phyloP scores from a whole-genome alignment of 2,888 invertebrate species.

The Cephus nigrinus region DNA sequence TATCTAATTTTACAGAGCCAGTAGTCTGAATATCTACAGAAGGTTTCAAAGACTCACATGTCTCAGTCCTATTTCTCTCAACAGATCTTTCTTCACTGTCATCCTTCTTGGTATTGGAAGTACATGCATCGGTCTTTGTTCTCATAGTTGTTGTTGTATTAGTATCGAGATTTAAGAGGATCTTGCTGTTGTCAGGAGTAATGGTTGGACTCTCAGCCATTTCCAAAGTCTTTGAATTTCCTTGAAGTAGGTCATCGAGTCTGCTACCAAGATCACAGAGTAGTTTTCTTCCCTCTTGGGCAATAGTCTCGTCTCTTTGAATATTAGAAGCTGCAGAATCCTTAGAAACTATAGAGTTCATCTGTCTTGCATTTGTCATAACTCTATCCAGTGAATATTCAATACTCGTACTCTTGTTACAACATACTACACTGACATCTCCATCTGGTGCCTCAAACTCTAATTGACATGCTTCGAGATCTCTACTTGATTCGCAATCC shows the following conservation, averaged over 20 bases:
- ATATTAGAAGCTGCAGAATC: background rate
- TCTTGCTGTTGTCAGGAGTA: constrained; percentile 45
- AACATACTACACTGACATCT: background rate
- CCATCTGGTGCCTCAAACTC: background rate
- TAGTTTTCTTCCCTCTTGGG: constrained; percentile 40
- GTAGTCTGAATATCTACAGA: constrained; percentile 1
- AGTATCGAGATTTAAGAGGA: constrained; percentile 60
- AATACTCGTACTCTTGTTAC: background rate
- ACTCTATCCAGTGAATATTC: background rate
- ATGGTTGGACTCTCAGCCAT: constrained; percentile 33
- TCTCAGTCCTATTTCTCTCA: background rate
- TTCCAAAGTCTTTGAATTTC: constrained; percentile 39
- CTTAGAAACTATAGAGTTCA: constrained; percentile 6
- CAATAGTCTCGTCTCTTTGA: constrained; percentile 27
- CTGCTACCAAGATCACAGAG: constrained; percentile 51
- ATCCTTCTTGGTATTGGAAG: background rate
- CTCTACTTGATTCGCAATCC: background rate
- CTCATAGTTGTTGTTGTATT: constrained; percentile 63
- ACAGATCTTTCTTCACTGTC: background rate
- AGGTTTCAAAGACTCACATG: background rate
- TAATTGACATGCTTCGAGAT: background rate
- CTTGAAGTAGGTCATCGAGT: constrained; percentile 51
- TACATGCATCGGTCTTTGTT: constrained; percentile 12
- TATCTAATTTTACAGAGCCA: background rate
- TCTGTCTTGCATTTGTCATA: background rate